phyloP scores from a whole-genome alignment of 2,113 vertebrate genomes.

The Sardina pilchardus region DNA sequence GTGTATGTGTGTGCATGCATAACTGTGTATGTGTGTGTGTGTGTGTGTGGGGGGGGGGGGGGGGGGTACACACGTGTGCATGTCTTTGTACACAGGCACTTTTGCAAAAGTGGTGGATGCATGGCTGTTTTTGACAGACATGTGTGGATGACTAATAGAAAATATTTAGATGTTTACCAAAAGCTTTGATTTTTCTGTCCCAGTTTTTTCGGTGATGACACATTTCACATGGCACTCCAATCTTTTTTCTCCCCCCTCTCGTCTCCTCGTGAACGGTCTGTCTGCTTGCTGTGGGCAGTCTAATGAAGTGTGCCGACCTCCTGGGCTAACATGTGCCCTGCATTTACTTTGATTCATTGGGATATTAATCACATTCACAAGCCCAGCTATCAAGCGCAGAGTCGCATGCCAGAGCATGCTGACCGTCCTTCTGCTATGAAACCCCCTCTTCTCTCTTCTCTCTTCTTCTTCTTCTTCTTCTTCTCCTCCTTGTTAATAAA shows the following conservation, averaged over 20 bases:
- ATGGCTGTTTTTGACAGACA: neutral
- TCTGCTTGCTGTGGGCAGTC: conserved; percentile 41
- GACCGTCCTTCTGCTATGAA: neutral
- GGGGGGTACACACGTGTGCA: neutral
- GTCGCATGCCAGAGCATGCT: neutral
- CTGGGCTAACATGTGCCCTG: conserved; percentile 39
- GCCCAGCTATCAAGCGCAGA: neutral
- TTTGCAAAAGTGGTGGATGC: neutral
- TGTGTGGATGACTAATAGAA: neutral
- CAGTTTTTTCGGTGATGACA: conserved; percentile 29
- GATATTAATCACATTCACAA: conserved; percentile 28
- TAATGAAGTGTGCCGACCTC: conserved; percentile 45
- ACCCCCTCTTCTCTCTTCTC: neutral
- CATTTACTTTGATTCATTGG: conserved; percentile 35
- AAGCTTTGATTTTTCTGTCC: neutral
- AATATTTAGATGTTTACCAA: neutral
- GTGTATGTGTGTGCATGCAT: neutral
- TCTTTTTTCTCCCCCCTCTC: neutral
- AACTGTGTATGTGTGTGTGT: neutral
- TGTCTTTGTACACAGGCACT: neutral
- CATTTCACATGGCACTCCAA: conserved; percentile 34
- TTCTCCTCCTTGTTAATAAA: neutral
- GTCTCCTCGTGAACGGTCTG: neutral
- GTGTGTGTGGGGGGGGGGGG: neutral
- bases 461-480: neutral